A percentile compares a stretch with the other conserved stretches of the same genome.
Conservation (phyloP, 2,888 invertebrate species). For the Andrena fulva region DNA sequence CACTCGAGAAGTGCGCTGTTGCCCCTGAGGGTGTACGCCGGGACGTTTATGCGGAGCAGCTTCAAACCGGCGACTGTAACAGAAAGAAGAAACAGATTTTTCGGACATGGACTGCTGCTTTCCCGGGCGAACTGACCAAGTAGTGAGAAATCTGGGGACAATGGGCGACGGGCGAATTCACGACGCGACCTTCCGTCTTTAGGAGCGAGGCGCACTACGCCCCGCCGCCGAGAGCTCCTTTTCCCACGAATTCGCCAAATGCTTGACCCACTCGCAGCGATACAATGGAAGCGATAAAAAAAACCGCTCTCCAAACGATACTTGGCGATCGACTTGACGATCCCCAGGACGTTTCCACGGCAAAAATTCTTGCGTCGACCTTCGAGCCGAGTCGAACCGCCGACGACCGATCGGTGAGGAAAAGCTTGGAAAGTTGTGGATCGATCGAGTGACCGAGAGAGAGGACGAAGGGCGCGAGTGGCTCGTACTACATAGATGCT, state of each 20-base stretch:
- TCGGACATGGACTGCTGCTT: background rate
- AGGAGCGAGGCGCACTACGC: background rate
- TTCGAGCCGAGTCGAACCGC: slow-evolving; percentile 47
- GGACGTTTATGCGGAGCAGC: slow-evolving; percentile 84
- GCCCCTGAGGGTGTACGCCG: slow-evolving; percentile 84
- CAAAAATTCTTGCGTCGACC: slow-evolving; percentile 59
- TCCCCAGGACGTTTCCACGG: slow-evolving; percentile 46
- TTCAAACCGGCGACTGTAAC: slow-evolving; percentile 83
- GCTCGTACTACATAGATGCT: slow-evolving; percentile 64
- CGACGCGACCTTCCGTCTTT: background rate
- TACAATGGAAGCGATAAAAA: slow-evolving; percentile 63
- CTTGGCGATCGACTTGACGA: slow-evolving; percentile 12
- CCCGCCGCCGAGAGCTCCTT: slow-evolving; percentile 11
- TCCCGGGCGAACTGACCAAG: background rate
- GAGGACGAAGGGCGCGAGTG: slow-evolving; percentile 62
- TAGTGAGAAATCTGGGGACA: background rate
- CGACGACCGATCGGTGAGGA: slow-evolving; percentile 23
- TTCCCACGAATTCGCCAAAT: slow-evolving; percentile 47
- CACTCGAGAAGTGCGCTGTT: slow-evolving; percentile 85
- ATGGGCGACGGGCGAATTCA: background rate
- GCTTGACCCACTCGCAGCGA: slow-evolving; percentile 68
- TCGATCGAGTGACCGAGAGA: slow-evolving; percentile 55
- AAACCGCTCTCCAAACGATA: slow-evolving; percentile 24
- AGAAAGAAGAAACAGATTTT: slow-evolving; percentile 71
- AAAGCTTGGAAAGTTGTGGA: slow-evolving; percentile 58